Percentiles rank a stretch among this genome's conserved stretches.
phyloP scores from a whole-genome alignment of 2,113 vertebrate species.

The Paratilapia polleni region DNA sequence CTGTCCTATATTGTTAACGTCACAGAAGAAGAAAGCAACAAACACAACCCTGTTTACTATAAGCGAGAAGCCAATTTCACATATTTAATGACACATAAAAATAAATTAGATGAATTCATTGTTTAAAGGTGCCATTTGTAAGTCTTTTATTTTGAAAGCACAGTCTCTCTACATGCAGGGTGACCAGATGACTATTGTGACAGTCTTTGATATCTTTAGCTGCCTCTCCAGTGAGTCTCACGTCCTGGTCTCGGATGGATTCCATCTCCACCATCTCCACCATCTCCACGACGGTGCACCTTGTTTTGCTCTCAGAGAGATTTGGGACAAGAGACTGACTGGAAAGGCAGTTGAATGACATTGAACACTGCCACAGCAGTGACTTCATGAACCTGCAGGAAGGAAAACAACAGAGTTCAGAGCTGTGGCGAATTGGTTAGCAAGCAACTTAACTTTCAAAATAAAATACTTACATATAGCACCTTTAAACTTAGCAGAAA shows the following conservation, averaged over 20 bases:
- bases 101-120: background rate
- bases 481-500: too few relatives aligned
- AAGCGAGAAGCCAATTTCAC: accelerated
- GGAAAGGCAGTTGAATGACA: too few relatives aligned
- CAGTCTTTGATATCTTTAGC: background rate
- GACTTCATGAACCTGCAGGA: too few relatives aligned
- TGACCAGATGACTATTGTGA: background rate
- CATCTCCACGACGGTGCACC: too few relatives aligned
- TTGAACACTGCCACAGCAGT: too few relatives aligned
- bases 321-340: too few relatives aligned
- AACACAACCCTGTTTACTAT: background rate
- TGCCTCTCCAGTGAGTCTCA: background rate
- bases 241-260: background rate
- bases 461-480: too few relatives aligned
- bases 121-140: background rate
- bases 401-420: too few relatives aligned
- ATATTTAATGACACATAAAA: background rate
- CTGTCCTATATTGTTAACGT: background rate
- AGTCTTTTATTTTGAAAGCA: background rate
- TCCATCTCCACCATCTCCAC: too few relatives aligned
- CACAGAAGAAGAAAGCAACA: background rate
- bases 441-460: too few relatives aligned
- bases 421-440: too few relatives aligned
- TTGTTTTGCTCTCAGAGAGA: too few relatives aligned
- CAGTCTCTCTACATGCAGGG: accelerated